Evolutionary conservation across 2,797 vertebrate species (phyloP).

Genomic region (Poecilia wingei): DNA sequence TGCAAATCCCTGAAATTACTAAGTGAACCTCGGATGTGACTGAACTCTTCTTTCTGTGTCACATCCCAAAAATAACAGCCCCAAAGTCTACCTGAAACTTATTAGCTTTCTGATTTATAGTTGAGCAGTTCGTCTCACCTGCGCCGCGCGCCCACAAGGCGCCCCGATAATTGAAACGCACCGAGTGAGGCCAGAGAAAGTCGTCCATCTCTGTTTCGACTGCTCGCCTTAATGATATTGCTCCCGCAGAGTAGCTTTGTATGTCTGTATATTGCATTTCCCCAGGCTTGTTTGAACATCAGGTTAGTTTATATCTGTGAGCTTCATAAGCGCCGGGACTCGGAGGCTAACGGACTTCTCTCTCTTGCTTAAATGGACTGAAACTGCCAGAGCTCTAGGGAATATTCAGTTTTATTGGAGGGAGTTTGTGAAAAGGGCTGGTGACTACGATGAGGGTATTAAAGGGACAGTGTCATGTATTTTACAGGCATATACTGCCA

Average conservation of each 20-base stretch:
- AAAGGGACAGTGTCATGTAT: not conserved
- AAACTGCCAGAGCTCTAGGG: constrained; percentile 14
- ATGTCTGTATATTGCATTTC: constrained; percentile 29
- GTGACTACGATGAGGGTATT: not conserved
- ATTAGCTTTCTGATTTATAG: constrained; percentile 36
- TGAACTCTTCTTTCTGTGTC: constrained; percentile 13
- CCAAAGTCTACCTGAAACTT: constrained; percentile 45
- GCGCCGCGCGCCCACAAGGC: not conserved
- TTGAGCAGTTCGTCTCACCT: constrained; percentile 8
- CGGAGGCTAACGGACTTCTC: not conserved
- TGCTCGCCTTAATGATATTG: constrained; percentile 21
- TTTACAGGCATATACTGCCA: too few species aligned
- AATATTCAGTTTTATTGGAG: constrained; percentile 11
- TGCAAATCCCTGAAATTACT: constrained; percentile 54
- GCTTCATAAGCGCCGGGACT: constrained; percentile 5
- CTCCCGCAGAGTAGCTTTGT: constrained; percentile 1
- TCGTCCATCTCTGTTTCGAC: constrained; percentile 10
- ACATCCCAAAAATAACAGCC: constrained; percentile 34
- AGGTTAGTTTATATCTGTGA: constrained; percentile 19
- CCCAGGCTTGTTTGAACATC: constrained; percentile 26
- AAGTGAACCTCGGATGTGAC: constrained; percentile 46
- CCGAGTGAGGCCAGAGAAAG: constrained; percentile 7
- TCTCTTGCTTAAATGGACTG: constrained; percentile 11
- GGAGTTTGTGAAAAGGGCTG: not conserved
- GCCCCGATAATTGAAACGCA: constrained; percentile 30